Conservation (phyloP, 2,113 vertebrate species). For the Lepidothrix coronata region DNA sequence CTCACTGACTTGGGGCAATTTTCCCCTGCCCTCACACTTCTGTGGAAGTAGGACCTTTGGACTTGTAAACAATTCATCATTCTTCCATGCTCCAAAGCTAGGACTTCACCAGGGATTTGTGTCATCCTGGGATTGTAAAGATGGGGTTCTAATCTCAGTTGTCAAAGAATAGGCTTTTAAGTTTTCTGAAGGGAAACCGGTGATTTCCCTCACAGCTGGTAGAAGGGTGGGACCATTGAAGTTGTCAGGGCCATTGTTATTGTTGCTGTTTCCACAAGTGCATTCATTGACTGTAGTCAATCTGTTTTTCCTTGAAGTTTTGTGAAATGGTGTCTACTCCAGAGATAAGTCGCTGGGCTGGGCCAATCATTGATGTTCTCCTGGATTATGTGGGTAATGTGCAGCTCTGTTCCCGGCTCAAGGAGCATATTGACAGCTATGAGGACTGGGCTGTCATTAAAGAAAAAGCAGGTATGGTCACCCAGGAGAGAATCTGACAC, state of each 20-base stretch:
- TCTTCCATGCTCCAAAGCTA: background rate
- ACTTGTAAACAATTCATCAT: background rate
- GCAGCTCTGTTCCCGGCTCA: constrained; percentile 85
- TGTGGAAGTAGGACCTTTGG: background rate
- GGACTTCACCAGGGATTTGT: background rate
- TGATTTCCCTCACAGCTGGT: background rate
- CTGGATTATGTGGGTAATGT: constrained; percentile 91
- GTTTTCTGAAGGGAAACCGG: background rate
- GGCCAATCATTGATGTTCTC: constrained; percentile 89
- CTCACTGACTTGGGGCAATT: background rate
- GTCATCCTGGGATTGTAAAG: background rate
- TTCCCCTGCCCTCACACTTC: background rate
- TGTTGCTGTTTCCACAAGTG: background rate
- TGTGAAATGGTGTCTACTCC: constrained; percentile 90
- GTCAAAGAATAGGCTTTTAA: background rate
- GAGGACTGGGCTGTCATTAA: constrained; percentile 87
- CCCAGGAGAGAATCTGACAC: background rate
- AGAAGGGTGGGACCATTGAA: background rate
- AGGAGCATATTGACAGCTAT: constrained; percentile 85
- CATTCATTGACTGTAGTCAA: background rate
- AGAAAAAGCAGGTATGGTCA: constrained; percentile 84
- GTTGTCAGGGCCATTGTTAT: background rate
- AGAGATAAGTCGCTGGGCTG: constrained; percentile 82
- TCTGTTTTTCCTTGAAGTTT: constrained; percentile 78
- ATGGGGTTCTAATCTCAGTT: background rate